Evolutionary conservation across 2,888 invertebrate species (phyloP).

Genomic region (Mamestra brassicae): DNA sequence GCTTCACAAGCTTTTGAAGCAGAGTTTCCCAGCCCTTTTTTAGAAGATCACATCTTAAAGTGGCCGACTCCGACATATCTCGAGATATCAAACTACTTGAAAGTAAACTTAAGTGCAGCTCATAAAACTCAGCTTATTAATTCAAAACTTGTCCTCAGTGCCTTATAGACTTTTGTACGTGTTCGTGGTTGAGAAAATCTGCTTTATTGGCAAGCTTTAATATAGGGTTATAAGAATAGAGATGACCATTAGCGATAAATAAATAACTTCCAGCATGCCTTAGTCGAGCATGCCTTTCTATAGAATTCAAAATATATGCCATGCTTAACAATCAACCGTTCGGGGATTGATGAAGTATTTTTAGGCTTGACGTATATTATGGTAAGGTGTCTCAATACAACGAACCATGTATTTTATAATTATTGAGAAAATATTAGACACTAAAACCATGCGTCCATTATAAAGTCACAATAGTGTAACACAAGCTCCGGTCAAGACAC

Average conservation of each 20-base stretch:
- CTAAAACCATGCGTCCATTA: slow-evolving; percentile 31
- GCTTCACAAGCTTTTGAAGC: slow-evolving; percentile 43
- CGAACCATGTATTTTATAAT: no score
- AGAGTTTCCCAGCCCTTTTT: not conserved
- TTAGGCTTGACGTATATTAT: no score
- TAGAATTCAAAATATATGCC: no score
- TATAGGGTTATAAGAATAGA: not conserved
- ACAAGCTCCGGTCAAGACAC: not conserved
- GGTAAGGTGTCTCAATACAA: no score
- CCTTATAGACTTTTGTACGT: not conserved
- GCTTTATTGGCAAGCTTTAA: slow-evolving; percentile 19
- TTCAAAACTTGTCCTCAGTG: not conserved
- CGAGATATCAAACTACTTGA: not conserved
- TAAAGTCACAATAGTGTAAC: not conserved
- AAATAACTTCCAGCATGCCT: not conserved
- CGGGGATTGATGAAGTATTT: no score
- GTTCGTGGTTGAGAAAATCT: not conserved
- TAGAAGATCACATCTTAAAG: no score
- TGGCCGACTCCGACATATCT: not conserved
- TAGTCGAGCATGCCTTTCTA: no score
- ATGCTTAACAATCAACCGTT: no score
- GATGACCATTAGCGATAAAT: not conserved
- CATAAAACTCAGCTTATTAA: not conserved
- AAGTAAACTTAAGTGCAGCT: not conserved
- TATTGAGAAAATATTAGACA: slow-evolving; percentile 9